Conservation (phyloP, 1,140 invertebrate species). For the Tribolium castaneum region DNA sequence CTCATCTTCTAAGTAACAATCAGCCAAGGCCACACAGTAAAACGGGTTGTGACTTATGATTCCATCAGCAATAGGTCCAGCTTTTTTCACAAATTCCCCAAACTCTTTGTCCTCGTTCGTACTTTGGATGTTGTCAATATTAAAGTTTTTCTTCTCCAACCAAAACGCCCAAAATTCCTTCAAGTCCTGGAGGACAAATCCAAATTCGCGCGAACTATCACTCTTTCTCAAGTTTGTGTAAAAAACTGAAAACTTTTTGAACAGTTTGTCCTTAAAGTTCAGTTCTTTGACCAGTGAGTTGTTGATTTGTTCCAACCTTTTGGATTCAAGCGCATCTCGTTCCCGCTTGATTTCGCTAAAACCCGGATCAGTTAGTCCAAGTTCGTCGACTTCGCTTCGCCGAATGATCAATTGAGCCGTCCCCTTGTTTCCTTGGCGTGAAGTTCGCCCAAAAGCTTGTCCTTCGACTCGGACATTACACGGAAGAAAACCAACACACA, state of each 20-base stretch:
- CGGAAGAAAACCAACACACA: constrained; percentile 7
- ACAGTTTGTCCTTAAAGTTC: neutral
- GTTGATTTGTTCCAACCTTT: neutral
- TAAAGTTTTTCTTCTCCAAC: neutral
- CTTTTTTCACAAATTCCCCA: neutral
- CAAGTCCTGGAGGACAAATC: neutral
- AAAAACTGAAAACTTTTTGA: neutral
- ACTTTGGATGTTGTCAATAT: neutral
- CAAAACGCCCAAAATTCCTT: constrained; percentile 23
- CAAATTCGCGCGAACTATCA: neutral
- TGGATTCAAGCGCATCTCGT: neutral
- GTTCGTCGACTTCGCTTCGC: neutral
- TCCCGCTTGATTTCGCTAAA: neutral
- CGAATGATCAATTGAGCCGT: neutral
- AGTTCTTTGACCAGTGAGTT: neutral
- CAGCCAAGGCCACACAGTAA: neutral
- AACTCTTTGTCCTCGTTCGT: neutral
- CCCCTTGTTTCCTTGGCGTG: neutral
- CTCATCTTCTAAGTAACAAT: neutral
- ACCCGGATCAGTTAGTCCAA: too few relatives aligned
- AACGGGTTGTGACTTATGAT: neutral
- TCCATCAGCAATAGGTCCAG: neutral
- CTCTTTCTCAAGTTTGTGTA: neutral
- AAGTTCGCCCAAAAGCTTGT: constrained; percentile 24
- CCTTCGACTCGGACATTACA: constrained; percentile 7